Evolutionary conservation across 2,888 invertebrate genomes (phyloP), one percentile per base, ranked within the genome.

Genomic region (Harpalus rufipes): DNA sequence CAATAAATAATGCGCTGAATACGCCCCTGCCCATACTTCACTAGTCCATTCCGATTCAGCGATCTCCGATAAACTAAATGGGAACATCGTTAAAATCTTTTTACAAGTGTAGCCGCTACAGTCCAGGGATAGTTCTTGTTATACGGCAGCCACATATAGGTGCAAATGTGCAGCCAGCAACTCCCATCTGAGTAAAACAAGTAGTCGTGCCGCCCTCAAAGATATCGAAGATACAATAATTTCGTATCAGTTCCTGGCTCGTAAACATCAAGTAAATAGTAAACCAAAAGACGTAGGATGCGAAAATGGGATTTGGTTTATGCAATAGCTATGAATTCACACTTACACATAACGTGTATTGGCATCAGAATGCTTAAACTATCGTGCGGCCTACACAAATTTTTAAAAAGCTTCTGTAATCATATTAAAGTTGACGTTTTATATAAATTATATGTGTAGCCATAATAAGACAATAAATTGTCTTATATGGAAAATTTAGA

Each of bases 31-130:
- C 25, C 63, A 63, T 63, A 51, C 10, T 63, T 21, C 18, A 63
- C 41, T 41, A 51, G 7, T 63, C 63, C 18, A 63, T 72, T 41
- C 80, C 21, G 18, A 79, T 14, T 12, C 16, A 59, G 58, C 65
- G 83, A 83, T 83, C 39, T 1, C 21, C 59, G 74, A 83, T 83
- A 83, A 83, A 83, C 83, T 72, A 83, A 83, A 83, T 83, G 83
- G 83, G 83, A 83, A 74, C 56, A 72, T 83, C 74, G 74, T 83
- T 83, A 83, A 74, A 83, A 83, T 83, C 83, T 83, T 81, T 81
- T 81, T 63, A 39, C 79, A 80, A 59, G 59, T 61, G 58, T 16
- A 56, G 61, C 59, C 68, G 58, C 58, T 56, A 0, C 56, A 14
- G 21, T n/a, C 65, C 65, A 12, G 21, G 61, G 32, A 32, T 32